Percentiles rank a stretch among this genome's conserved stretches.
These are phyloP conservation scores for Chascanopsetta lugubris DNA, from an alignment of 2,113 vertebrate genomes.

Conservation along the genomic window DNA sequence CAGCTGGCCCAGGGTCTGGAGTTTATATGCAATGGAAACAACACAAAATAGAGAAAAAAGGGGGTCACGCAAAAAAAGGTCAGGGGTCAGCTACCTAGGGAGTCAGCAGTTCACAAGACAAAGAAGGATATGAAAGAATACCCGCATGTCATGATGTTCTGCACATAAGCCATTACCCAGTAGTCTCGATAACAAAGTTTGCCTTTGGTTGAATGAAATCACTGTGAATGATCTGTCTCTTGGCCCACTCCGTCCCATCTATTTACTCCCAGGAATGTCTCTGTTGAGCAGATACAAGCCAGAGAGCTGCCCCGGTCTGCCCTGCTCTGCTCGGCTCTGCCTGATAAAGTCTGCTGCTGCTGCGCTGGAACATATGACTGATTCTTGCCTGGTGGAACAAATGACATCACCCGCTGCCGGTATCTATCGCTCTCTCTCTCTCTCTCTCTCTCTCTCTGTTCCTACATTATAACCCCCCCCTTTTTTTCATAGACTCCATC, in stretches of 20 bases:
- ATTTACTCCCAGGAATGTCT: slow-evolving; percentile 66
- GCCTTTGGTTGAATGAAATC: slow-evolving; percentile 23
- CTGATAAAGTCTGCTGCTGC: slow-evolving; percentile 66
- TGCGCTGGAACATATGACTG: slow-evolving; percentile 71
- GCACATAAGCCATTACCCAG: background rate
- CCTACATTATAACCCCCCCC: slow-evolving; percentile 15
- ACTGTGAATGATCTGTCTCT: slow-evolving; percentile 29
- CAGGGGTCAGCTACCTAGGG: slow-evolving; percentile 1
- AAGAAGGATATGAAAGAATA: background rate
- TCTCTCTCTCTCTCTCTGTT: slow-evolving; percentile 65
- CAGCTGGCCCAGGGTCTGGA: slow-evolving; percentile 51
- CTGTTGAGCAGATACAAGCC: slow-evolving; percentile 61
- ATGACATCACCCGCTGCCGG: slow-evolving; percentile 75
- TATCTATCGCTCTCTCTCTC: no score
- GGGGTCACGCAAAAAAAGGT: slow-evolving; percentile 2
- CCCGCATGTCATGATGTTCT: background rate
- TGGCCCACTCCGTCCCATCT: slow-evolving; percentile 29
- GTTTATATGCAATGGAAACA: slow-evolving; percentile 14
- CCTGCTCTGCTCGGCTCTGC: slow-evolving; percentile 68
- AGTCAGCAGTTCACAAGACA: background rate
- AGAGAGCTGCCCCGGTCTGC: slow-evolving; percentile 57
- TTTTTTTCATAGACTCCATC: slow-evolving; percentile 15
- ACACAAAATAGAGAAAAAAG: background rate
- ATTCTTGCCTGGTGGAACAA: slow-evolving; percentile 75
- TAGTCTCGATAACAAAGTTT: slow-evolving; percentile 3